phyloP scores from a whole-genome alignment of 2,797 vertebrate species.

The Notolepis coatsorum region DNA sequence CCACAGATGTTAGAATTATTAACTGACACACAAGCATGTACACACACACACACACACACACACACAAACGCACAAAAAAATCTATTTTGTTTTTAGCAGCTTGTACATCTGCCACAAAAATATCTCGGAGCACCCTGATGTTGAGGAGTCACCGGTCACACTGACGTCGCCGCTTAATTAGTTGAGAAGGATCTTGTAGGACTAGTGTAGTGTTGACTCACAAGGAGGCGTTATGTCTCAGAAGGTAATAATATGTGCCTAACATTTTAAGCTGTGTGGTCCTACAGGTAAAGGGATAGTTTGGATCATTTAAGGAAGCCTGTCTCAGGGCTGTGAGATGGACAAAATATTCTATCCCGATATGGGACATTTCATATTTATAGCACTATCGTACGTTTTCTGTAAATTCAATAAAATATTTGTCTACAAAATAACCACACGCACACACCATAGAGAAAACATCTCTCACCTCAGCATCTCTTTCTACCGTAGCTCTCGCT shows the following conservation, averaged over 20 bases:
- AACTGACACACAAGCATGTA: constrained; percentile 30
- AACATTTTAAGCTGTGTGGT: constrained; percentile 22
- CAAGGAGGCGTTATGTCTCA: constrained; percentile 32
- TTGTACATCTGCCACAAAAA: background rate
- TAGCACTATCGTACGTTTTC: too few relatives aligned
- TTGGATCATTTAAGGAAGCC: too few relatives aligned
- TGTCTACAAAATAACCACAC: too few relatives aligned
- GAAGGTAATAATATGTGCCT: constrained; percentile 26
- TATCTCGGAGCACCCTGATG: constrained; percentile 2
- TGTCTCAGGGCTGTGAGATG: too few relatives aligned
- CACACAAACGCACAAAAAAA: background rate
- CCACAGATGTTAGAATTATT: constrained; percentile 67
- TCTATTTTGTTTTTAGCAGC: constrained; percentile 7
- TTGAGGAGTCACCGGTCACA: background rate
- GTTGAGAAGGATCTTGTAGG: too few relatives aligned
- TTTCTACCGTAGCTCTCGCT: too few relatives aligned
- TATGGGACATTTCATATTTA: too few relatives aligned
- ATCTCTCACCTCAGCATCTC: too few relatives aligned
- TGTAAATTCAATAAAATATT: too few relatives aligned
- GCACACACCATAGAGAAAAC: too few relatives aligned
- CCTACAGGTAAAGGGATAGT: too few relatives aligned
- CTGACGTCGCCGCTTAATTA: background rate
- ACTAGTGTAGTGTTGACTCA: constrained; percentile 7
- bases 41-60: constrained; percentile 4
- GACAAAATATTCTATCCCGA: too few relatives aligned